Base-by-base conservation (phyloP, 2,113 vertebrate genomes). In the Puma concolor region DNA sequence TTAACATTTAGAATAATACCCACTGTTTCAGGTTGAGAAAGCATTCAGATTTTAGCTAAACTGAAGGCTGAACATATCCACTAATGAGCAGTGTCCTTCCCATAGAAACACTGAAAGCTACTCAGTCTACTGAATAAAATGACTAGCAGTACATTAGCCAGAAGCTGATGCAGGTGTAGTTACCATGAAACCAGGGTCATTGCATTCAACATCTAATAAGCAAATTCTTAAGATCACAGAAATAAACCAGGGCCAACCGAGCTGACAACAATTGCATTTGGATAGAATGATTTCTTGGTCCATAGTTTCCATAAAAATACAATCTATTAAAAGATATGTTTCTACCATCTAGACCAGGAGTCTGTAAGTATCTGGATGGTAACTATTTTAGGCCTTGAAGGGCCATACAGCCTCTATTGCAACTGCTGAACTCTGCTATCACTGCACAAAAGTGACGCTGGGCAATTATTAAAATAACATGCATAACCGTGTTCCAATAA, bases 81-180 rank as follows among this genome's bases (percentile, higher is more conserved):
- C 94, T 97, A 95, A 97, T 94, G 93, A 97, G 93, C 92, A 76
- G 86, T 29, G 79, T 89, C 67, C 97, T 95, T 81, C 89, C 93
- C 77, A 41, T 38, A 41, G 85, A 97, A 95, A 92, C 6, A 5
- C 0, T 60, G 88, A 94, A 94, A 96, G 93, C 95, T 88, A 92
- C 92, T 91, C 91, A 64, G 88, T 94, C 96, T 88, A n/a, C 33
- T 63, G 95, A 97, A 89, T 67, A 64, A 97, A 97, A 94, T 88
- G 77, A 94, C 97, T 21, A 95, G 95, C 91, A 57, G 88, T 29
- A 57, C 82, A 94, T 95, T 67, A 96, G 85, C 5, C 1, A 79
- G 36, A 82, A 69, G 92, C 95, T 1, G 67, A 69, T 54, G 94
- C 85, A 66, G 88, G 97, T 67, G 79, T 94, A 94, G 96, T 89